Evolutionary conservation across 2,797 vertebrate genomes (phyloP).

Genomic region (Gymnothorax javanicus): DNA sequence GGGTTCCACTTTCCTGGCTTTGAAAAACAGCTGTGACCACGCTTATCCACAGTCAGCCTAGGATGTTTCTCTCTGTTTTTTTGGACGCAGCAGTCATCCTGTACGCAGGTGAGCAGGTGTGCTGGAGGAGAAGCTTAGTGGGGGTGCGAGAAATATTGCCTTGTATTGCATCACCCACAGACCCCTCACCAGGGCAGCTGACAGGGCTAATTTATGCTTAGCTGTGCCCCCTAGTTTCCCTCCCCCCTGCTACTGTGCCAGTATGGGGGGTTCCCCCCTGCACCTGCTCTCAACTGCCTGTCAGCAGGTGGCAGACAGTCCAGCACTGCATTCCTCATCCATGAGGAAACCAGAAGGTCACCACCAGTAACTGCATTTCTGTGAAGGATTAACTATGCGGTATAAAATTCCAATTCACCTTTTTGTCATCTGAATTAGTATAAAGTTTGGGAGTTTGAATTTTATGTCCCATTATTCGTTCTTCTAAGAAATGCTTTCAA

Average conservation of each 20-base stretch:
- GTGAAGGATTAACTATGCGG: background rate
- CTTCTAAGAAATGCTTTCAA: too few relatives aligned
- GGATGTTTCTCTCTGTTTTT: conserved; percentile 9
- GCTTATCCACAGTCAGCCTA: conserved; percentile 40
- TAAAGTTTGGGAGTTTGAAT: too few relatives aligned
- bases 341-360: background rate
- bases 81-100: conserved; percentile 5
- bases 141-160: conserved; percentile 21
- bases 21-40: conserved; percentile 52
- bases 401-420: background rate
- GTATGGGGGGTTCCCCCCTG: background rate
- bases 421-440: background rate
- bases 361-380: background rate
- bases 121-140: background rate
- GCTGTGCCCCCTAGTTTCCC: background rate
- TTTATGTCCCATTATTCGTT: too few relatives aligned
- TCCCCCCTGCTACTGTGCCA: background rate
- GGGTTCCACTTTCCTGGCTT: conserved; percentile 43
- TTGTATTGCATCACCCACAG: conserved; percentile 26
- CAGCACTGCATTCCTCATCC: background rate
- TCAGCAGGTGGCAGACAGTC: conserved; percentile 48
- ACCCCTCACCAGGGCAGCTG: background rate
- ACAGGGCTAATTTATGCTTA: conserved; percentile 6
- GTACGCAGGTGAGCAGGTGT: conserved; percentile 26
- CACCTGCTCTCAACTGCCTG: conserved; percentile 49